These are phyloP conservation scores for Orycteropus afer DNA, from an alignment of 2,113 vertebrate species.

Conservation along the genomic window DNA sequence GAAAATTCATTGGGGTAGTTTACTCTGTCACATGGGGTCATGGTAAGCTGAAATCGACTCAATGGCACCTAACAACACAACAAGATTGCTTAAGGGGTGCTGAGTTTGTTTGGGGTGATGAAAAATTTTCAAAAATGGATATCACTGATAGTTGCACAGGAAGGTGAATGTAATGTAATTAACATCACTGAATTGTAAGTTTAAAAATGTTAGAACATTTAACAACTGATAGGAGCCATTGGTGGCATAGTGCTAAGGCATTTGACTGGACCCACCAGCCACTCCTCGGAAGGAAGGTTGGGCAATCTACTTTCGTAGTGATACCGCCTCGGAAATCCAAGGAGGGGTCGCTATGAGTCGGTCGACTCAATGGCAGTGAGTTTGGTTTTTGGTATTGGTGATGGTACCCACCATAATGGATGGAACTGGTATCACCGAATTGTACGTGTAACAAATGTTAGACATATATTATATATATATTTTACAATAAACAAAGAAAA, in stretches of 20 bases:
- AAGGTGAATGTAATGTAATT: neutral
- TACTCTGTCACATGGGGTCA: neutral
- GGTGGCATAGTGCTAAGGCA: too few species aligned
- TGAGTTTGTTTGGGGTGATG: neutral
- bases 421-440: neutral
- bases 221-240: neutral
- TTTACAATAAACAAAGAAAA: too few species aligned
- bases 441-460: too few species aligned
- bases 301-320: too few species aligned
- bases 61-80: neutral
- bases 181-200: neutral
- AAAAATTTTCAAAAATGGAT: neutral
- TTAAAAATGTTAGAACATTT: neutral
- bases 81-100: neutral
- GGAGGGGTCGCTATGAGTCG: too few species aligned
- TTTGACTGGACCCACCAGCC: too few species aligned
- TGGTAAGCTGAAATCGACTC: neutral
- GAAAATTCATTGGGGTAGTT: neutral
- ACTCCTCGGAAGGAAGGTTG: too few species aligned
- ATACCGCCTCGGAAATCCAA: too few species aligned
- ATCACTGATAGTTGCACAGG: neutral
- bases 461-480: too few species aligned
- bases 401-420: neutral
- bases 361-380: too few species aligned
- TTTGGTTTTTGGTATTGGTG: too few species aligned